phyloP scores from a whole-genome alignment of 1,140 invertebrate species.

The Drepana arcuata region DNA sequence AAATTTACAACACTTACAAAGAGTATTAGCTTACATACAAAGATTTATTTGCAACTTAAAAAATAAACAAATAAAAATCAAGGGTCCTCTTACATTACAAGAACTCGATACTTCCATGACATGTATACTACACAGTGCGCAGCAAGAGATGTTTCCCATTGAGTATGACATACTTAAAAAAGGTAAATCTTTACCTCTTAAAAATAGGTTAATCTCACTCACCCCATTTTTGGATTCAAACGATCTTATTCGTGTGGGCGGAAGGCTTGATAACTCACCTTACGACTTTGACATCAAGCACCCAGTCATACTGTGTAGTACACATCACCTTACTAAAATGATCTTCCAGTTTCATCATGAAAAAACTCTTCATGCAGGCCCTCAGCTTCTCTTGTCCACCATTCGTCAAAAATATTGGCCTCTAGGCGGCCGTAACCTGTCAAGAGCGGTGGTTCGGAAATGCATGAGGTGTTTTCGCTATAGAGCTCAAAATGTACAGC shows the following conservation, averaged over 20 bases:
- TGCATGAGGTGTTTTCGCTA: slow-evolving; percentile 38
- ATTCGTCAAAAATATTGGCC: slow-evolving; percentile 10
- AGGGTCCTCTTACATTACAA: slow-evolving; percentile 1
- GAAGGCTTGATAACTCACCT: slow-evolving; percentile 14
- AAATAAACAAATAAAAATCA: slow-evolving; percentile 11
- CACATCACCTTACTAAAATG: slow-evolving; percentile 16
- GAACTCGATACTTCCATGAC: slow-evolving; percentile 10
- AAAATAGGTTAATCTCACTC: slow-evolving; percentile 13
- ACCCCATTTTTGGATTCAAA: slow-evolving; percentile 17
- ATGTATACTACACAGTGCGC: slow-evolving; percentile 5
- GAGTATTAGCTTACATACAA: slow-evolving; percentile 9
- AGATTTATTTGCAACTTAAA: slow-evolving; percentile 1
- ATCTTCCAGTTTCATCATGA: slow-evolving; percentile 11
- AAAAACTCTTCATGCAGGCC: slow-evolving; percentile 12
- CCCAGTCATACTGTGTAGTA: slow-evolving; percentile 13
- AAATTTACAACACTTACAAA: slow-evolving; percentile 7
- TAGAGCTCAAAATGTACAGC: slow-evolving; percentile 18
- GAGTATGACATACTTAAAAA: slow-evolving; percentile 9
- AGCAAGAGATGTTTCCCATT: slow-evolving; percentile 11
- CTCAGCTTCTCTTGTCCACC: slow-evolving; percentile 10
- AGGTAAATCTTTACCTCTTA: slow-evolving; percentile 4
- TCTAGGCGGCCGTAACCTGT: slow-evolving; percentile 6
- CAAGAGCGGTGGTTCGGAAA: slow-evolving; percentile 14
- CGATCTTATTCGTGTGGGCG: slow-evolving; percentile 16
- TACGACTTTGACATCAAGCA: slow-evolving; percentile 17